phyloP scores from a whole-genome alignment of 2,113 vertebrate species.

The Callipepla californica region DNA sequence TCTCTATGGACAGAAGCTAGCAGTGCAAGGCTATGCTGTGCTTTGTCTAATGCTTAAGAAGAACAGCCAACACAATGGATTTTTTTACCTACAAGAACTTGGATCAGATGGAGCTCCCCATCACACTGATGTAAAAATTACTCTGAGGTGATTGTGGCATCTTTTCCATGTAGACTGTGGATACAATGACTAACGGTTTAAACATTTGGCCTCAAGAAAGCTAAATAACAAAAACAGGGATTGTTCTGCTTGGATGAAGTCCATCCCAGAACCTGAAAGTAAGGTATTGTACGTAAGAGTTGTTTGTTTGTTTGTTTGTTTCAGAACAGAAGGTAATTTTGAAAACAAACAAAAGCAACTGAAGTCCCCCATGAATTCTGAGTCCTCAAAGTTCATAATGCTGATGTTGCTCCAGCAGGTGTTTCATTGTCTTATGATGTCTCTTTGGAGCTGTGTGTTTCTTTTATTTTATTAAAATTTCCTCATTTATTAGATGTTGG shows the following conservation, averaged over 20 bases:
- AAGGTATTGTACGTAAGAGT: neutral
- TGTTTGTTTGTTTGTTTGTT: neutral
- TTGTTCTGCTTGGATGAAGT: neutral
- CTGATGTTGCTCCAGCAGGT: neutral
- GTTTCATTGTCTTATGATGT: neutral
- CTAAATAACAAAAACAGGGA: neutral
- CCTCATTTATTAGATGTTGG: neutral
- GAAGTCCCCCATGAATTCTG: neutral
- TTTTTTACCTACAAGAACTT: neutral
- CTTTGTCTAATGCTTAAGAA: neutral
- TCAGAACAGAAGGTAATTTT: neutral
- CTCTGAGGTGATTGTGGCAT: neutral
- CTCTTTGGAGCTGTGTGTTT: neutral
- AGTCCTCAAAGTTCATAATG: neutral
- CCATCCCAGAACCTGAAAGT: neutral
- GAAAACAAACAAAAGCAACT: neutral
- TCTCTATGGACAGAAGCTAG: neutral
- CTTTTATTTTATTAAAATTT: neutral
- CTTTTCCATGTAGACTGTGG: neutral
- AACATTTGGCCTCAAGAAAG: neutral
- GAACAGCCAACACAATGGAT: neutral
- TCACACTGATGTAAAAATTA: neutral
- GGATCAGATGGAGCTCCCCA: neutral
- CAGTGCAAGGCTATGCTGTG: neutral
- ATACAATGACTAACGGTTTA: neutral